These are phyloP conservation scores for Oryzias javanicus DNA, from an alignment of 2,113 vertebrate species.

Conservation along the genomic window DNA sequence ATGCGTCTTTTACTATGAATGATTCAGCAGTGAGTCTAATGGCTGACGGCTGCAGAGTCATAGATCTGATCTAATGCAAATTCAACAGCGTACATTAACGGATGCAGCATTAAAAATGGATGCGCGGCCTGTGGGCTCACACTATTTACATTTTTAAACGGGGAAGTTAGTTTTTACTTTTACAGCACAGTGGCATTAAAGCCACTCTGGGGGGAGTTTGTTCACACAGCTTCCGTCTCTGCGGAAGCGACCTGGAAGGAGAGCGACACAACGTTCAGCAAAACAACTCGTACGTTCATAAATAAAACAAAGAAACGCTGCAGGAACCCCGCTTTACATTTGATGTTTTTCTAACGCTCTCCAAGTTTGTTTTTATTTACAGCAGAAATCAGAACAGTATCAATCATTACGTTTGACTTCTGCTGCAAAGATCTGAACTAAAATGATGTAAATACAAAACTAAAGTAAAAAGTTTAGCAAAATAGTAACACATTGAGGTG, in stretches of 20 bases:
- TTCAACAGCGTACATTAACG: conserved; percentile 15
- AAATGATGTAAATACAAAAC: too few relatives aligned
- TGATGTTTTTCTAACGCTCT: too few relatives aligned
- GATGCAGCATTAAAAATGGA: conserved; percentile 19
- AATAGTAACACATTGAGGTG: too few relatives aligned
- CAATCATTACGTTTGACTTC: too few relatives aligned
- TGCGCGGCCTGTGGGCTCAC: not conserved
- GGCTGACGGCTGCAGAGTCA: conserved; percentile 12
- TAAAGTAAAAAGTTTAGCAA: too few relatives aligned
- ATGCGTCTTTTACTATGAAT: conserved; percentile 20
- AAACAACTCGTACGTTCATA: too few relatives aligned
- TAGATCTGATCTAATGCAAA: conserved; percentile 16
- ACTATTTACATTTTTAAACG: conserved; percentile 30
- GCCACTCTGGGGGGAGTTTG: rapidly evolving
- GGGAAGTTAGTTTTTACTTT: conserved; percentile 10
- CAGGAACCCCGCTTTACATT: too few relatives aligned
- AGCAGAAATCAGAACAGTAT: too few relatives aligned
- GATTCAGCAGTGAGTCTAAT: not conserved
- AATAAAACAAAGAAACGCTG: too few relatives aligned
- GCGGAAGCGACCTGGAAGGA: not conserved
- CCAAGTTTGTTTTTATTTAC: too few relatives aligned
- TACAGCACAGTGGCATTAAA: conserved; percentile 3
- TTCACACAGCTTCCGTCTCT: too few relatives aligned
- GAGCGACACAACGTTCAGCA: not conserved
- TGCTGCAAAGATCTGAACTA: too few relatives aligned